These are phyloP conservation scores for Triops cancriformis DNA, from an alignment of 1,140 invertebrate genomes.

Conservation along the genomic window DNA sequence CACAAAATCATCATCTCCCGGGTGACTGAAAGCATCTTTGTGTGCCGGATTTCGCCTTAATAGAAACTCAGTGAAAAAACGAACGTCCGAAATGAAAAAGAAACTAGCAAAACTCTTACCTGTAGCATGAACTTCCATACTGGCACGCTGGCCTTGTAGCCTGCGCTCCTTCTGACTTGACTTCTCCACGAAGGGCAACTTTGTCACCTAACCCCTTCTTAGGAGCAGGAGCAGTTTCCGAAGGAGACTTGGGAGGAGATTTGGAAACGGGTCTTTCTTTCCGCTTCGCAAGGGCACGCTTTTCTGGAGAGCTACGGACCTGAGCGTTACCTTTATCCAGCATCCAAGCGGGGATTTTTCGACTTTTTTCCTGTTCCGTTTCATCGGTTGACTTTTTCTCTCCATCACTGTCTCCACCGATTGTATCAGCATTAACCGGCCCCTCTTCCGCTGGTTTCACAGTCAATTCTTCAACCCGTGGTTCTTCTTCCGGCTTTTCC, in stretches of 20 bases:
- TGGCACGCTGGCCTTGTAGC: conserved; percentile 33
- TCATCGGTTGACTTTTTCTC: not conserved
- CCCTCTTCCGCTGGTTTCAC: not conserved
- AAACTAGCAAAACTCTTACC: conserved; percentile 30
- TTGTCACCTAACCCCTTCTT: not conserved
- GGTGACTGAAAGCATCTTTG: conserved; percentile 37
- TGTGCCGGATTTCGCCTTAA: conserved; percentile 40
- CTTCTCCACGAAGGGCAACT: not conserved
- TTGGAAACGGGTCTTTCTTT: not conserved
- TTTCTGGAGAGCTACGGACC: not conserved
- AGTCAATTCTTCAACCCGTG: not conserved
- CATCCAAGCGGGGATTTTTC: conserved; percentile 23
- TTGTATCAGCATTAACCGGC: too few species aligned
- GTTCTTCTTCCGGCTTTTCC: not conserved
- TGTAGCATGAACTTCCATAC: conserved; percentile 40
- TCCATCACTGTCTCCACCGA: not conserved
- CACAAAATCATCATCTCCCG: conserved; percentile 46
- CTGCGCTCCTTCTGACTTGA: not conserved
- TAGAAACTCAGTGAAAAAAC: not conserved
- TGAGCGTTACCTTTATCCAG: not conserved
- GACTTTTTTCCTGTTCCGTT: not conserved
- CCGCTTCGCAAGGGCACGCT: not conserved
- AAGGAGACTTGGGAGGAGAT: not conserved
- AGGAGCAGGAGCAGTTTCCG: not conserved
- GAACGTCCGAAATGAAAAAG: too few species aligned